Evolutionary conservation across 2,888 invertebrate genomes (phyloP), one percentile per base, ranked within the genome.

Genomic region (Griposia aprilina): DNA sequence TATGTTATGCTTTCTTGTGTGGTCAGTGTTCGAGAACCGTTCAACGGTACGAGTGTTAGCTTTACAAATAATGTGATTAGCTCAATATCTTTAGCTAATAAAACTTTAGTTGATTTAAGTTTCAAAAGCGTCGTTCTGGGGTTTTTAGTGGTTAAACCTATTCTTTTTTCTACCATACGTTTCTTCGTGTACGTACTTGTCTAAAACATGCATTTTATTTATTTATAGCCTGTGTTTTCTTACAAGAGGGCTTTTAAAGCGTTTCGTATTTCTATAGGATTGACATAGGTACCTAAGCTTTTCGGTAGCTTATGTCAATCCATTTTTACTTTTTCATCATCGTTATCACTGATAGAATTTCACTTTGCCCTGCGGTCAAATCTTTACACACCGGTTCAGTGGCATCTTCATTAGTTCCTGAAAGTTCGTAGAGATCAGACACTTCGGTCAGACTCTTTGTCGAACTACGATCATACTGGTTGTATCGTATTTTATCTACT

Each of bases 1-100:
- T 26, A 67, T 59, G 41, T 60, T 65, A 48, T 57, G 68, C 2
- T 71, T 55, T n/a, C 55, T 48, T 55, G 48, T 70, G 36, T 78
- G 52, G n/a, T 26, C n/a, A 8, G 70, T 1, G 48, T 26, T 62
- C 26, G 36, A 71, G 62, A 78, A 20, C 60, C 26, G 23, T 62
- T 78, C 36, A 23, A 23, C 26, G 48, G 4, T n/a, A 78, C 11
- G 13, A 23, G 26, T 30, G 41, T 30, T 78, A 30, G 30, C 63
- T 76, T 62, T 45, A n/a, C 15, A 23, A 57, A 59, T 59, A 59
- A 50, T 66, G 30, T 60, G 17, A 62, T 45, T n/a, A 63, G 13
- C 45, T 63, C 45, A 17, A 23, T 73, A 23, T 50, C 6, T 36
- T 13, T 50, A 26, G 20, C n/a, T n/a, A n/a, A n/a, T 45, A 65